Base-by-base conservation (phyloP, 2,113 vertebrate genomes). In the Silurus asotus region DNA sequence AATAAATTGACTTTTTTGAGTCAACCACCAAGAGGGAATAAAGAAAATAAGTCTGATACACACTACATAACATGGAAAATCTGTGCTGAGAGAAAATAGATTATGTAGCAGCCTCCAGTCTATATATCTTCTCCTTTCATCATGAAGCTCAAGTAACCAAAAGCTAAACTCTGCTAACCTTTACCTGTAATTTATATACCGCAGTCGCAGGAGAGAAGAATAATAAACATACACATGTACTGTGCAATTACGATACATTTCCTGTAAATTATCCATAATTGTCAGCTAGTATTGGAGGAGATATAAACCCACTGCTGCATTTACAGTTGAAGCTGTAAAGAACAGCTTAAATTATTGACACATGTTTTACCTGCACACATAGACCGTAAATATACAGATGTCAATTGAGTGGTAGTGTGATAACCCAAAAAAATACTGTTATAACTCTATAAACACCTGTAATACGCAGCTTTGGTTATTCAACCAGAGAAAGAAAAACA, bases 191-290 rank as follows among this genome's bases (percentile, higher is more conserved):
- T 91, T 90, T 80, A 62, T 84, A 37, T 78, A 83, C 81, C 87
- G 70, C 28, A 82, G 62, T 74, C 84, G 62, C 19, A n/a, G 85
- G 48, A 65, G 80, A 82, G 81, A 91, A 82, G 61, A 86, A 91
- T 88, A 91, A 91, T 83, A 91, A 89, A 90, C 69, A 20, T 86
- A 25, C 19, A 8, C 45, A 81, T 76, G 76, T 56, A 86, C 70
- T 61, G 48, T 49, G 70, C 67, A 77, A 89, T 90, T 84, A 88
- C 86, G 81, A 89, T 48, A 84, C 83, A 81, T 84, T 90, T 91
- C 8, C 64, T 81, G 70, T 64, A 88, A 90, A 90, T 87, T 85
- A 81, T 79, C 48, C 83, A 69, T 86, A 78, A 92, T 90, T 89
- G 84, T 87, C 87, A 85, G 83, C 23, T 67, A 37, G 10, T 59